Evolutionary conservation across 2,888 invertebrate species (phyloP).

Genomic region (Mantis religiosa): DNA sequence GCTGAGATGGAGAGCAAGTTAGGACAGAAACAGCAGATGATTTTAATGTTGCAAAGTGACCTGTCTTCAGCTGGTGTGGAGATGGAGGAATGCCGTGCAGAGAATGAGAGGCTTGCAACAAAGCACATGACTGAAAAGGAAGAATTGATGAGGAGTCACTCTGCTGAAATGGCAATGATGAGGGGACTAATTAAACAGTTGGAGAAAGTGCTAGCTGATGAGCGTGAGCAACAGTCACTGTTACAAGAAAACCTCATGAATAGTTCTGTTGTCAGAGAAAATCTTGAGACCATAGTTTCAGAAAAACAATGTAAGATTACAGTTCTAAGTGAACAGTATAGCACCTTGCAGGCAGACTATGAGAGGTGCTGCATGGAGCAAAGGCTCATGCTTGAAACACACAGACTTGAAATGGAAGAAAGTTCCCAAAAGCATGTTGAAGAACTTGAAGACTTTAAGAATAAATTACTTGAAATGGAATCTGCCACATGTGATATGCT

Average conservation of each 20-base stretch:
- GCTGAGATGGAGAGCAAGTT: conserved; percentile 20
- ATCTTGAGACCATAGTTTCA: conserved; percentile 10
- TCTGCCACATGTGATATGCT: background rate
- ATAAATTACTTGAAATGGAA: background rate
- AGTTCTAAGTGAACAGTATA: conserved; percentile 3
- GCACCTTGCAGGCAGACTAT: background rate
- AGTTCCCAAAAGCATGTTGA: background rate
- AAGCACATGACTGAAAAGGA: background rate
- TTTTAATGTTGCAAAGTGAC: conserved; percentile 24
- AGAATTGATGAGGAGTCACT: background rate
- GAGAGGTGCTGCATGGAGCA: conserved; percentile 5
- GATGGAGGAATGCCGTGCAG: conserved; percentile 17
- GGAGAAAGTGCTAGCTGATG: background rate
- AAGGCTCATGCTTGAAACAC: background rate
- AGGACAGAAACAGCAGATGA: conserved; percentile 22
- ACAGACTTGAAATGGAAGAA: conserved; percentile 5
- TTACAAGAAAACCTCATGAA: conserved; percentile 17
- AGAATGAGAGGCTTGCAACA: conserved; percentile 7
- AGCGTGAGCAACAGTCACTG: background rate
- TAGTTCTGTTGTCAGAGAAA: conserved; percentile 16
- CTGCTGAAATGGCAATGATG: background rate
- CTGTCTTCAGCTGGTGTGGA: conserved; percentile 21
- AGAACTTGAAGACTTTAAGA: background rate
- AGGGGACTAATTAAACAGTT: background rate
- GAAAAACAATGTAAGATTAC: background rate